A percentile compares a stretch with the other conserved stretches of the same genome.
Evolutionary conservation across 2,797 vertebrate genomes (phyloP).

Genomic region (Cephalopachus bancanus): DNA sequence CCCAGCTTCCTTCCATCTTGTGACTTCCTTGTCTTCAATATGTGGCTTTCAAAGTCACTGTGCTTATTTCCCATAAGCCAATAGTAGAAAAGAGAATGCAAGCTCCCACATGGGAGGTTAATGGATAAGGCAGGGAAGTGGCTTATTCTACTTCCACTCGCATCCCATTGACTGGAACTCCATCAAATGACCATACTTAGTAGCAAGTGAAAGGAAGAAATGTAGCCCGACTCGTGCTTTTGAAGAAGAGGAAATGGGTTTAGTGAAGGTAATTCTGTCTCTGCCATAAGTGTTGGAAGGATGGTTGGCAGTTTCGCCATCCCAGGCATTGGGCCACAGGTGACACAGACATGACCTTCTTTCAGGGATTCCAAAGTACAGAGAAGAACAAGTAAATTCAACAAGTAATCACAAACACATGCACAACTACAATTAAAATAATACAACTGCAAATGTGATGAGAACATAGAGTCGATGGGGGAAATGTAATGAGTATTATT

Average conservation of each 20-base stretch:
- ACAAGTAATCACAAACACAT: neutral
- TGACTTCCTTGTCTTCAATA: neutral
- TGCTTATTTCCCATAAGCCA: neutral
- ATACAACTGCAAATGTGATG: neutral
- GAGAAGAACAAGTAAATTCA: neutral
- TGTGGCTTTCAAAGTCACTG: neutral
- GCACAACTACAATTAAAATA: neutral
- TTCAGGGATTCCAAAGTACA: neutral
- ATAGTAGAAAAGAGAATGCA: neutral
- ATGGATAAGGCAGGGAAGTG: neutral
- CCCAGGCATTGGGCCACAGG: neutral
- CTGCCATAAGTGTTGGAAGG: neutral
- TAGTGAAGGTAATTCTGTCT: neutral
- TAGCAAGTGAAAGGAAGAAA: neutral
- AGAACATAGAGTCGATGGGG: neutral
- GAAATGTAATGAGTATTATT: neutral
- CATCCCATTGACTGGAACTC: neutral
- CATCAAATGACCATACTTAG: neutral
- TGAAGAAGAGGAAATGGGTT: neutral
- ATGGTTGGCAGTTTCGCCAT: neutral
- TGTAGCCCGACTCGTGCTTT: neutral
- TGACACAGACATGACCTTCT: neutral
- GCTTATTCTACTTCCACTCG: neutral
- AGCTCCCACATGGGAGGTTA: neutral
- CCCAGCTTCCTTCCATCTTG: neutral